These are phyloP conservation scores for Anaspis maculata DNA, from an alignment of 2,888 invertebrate genomes.

Conservation along the genomic window DNA sequence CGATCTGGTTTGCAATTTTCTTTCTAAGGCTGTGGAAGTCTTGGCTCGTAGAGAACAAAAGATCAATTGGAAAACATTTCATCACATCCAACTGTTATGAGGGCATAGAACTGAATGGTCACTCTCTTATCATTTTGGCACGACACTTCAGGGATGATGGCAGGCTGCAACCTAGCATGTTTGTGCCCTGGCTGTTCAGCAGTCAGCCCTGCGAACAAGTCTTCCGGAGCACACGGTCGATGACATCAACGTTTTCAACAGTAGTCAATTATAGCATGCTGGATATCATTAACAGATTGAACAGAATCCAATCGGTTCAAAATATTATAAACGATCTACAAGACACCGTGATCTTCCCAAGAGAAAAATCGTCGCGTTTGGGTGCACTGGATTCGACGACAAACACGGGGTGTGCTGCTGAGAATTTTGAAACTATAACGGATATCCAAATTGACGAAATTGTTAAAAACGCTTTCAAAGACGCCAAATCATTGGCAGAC, in stretches of 20 bases:
- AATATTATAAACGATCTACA: background rate
- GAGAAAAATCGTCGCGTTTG: background rate
- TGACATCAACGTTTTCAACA: background rate
- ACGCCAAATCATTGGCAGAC: background rate
- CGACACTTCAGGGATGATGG: background rate
- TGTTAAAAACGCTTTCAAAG: background rate
- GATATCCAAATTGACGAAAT: background rate
- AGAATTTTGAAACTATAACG: background rate
- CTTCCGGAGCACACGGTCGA: background rate
- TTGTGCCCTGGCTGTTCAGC: background rate
- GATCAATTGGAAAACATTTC: background rate
- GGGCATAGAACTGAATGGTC: background rate
- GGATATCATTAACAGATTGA: background rate
- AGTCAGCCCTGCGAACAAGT: background rate
- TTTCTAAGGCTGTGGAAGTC: background rate
- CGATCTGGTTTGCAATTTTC: background rate
- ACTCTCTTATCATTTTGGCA: background rate
- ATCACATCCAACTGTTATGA: background rate
- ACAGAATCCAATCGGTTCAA: background rate
- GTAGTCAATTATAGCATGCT: background rate
- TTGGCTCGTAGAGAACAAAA: background rate
- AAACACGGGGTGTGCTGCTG: no score
- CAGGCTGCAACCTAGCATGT: background rate
- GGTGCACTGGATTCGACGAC: background rate
- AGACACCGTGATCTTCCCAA: background rate